Base-by-base conservation (phyloP, 2,113 vertebrate species). In the Gavia stellata region DNA sequence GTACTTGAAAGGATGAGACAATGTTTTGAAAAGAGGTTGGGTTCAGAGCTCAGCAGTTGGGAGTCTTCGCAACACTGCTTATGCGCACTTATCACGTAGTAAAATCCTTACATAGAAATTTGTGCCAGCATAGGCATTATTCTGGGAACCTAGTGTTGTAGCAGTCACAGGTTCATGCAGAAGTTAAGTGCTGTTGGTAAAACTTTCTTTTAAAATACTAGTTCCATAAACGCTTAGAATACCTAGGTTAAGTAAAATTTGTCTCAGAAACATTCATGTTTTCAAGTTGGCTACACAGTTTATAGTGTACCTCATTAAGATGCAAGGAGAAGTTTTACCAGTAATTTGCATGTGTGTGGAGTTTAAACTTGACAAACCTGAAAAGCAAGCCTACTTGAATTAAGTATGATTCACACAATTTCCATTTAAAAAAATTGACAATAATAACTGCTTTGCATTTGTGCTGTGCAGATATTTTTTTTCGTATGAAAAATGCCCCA, bases 341-440 rank as follows among this genome's bases (percentile, higher is more conserved):
- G 88, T 94, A 84, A 96, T 96, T 96, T 97, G 96, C 96, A 95
- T 97, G 70, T 94, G 70, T 89, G 95, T 91, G 66, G 94, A 87
- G 92, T 94, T 97, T 91, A 94, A 91, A 96, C 94, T 94, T 87
- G 96, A 96, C 92, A 95, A 94, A 95, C 95, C 86, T 92, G 97
- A 97, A 95, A 85, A 94, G 89, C 88, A 74, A 89, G 96, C 68
- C 62, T 85, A 17, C 81, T 92, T 86, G 73, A 95, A 91, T 94
- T 89, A 72, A 91, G 80, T 81, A 75, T 94, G 91, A 96, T 95
- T 97, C 95, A 97, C 84, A 59, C 86, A 65, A 84, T 94, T 94
- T 95, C 86, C 73, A 91, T 95, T 89, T 72, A 1, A 34, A 96
- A 94, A 97, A 97, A 96, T 95, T 86, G 81, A 87, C 96, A 92